These are phyloP conservation scores for Luffia ferchaultella DNA, from an alignment of 2,888 invertebrate genomes.

Conservation along the genomic window DNA sequence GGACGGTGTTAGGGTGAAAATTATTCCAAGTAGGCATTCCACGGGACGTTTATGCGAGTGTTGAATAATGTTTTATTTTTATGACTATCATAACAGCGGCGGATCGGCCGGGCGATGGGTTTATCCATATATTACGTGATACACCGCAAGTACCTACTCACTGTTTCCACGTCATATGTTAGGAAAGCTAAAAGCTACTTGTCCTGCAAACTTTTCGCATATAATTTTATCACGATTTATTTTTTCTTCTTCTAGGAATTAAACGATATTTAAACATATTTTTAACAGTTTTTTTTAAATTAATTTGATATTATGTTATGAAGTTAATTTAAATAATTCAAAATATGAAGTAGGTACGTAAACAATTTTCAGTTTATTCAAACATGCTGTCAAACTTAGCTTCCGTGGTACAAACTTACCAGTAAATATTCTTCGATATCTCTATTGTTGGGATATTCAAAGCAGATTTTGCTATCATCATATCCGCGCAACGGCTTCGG, in stretches of 20 bases:
- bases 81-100: conserved; percentile 35
- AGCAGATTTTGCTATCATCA: conserved; percentile 5
- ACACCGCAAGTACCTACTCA: conserved; percentile 4
- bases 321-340: no score
- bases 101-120: conserved; percentile 24
- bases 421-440: not conserved
- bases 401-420: not conserved
- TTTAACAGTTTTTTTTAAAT: no score
- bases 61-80: conserved; percentile 58
- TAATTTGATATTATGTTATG: no score
- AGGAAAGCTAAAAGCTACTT: no score
- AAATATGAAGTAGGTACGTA: no score
- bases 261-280: no score
- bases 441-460: not conserved
- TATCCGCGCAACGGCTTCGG: conserved; percentile 4
- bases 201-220: no score
- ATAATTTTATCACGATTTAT: no score
- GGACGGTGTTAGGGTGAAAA: conserved; percentile 42
- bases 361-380: not conserved
- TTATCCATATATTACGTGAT: not conserved
- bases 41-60: conserved; percentile 45
- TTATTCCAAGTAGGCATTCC: conserved; percentile 53
- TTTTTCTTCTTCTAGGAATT: no score
- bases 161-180: conserved; percentile 4
- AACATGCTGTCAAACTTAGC: not conserved